phyloP scores from a whole-genome alignment of 1,140 invertebrate genomes.

The Nylanderia fulva region DNA sequence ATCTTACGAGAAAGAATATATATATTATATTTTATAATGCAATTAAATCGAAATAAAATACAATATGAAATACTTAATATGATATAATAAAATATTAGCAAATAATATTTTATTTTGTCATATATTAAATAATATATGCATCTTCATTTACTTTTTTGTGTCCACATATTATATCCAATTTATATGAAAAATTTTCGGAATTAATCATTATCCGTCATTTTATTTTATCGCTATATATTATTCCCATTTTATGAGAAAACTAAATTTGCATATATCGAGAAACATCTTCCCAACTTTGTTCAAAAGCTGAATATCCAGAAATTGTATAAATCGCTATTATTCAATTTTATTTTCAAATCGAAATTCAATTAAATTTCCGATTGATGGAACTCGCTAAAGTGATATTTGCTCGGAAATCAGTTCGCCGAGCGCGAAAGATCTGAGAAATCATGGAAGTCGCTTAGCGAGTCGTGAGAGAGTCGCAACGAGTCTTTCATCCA shows the following conservation, averaged over 20 bases:
- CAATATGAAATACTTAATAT: neutral
- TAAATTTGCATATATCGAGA: neutral
- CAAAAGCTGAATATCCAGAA: neutral
- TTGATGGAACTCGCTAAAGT: neutral
- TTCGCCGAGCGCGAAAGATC: neutral
- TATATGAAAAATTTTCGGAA: neutral
- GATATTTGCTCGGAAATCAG: neutral
- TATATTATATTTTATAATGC: neutral
- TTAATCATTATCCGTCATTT: neutral
- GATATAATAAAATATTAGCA: neutral
- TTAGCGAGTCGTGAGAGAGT: conserved; percentile 48
- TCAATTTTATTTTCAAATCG: neutral
- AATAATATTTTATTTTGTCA: neutral
- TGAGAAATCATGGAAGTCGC: conserved; percentile 48
- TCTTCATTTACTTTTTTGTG: neutral
- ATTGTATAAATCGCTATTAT: neutral
- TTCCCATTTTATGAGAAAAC: neutral
- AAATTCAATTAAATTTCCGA: neutral
- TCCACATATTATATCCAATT: neutral
- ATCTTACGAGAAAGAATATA: neutral
- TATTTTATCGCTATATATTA: neutral
- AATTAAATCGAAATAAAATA: neutral
- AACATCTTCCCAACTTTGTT: neutral
- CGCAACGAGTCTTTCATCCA: conserved; percentile 37
- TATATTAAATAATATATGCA: neutral